Percentiles rank a stretch among this genome's conserved stretches.
Evolutionary conservation across 2,797 vertebrate species (phyloP).

Genomic region (Cirrhinus mrigala): DNA sequence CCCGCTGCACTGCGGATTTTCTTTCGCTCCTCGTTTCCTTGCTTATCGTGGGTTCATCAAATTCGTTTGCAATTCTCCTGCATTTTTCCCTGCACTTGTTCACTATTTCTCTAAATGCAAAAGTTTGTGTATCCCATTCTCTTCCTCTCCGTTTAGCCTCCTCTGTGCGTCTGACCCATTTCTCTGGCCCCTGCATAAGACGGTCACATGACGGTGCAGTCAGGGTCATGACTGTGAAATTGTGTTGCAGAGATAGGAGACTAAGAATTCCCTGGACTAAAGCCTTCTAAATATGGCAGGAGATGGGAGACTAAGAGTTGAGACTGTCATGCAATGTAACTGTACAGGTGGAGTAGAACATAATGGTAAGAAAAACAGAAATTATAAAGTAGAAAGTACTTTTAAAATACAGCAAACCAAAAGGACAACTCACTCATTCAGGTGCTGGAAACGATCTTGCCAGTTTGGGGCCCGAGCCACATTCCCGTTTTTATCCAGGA

Average conservation of each 20-base stretch:
- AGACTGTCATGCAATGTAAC: conserved; percentile 8
- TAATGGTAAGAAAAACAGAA: neutral
- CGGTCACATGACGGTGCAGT: conserved; percentile 32
- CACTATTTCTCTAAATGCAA: conserved; percentile 8
- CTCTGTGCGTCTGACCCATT: conserved; percentile 52
- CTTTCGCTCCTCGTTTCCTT: neutral
- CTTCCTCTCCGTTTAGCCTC: conserved; percentile 6
- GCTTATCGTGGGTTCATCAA: neutral
- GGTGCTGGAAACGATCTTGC: conserved; percentile 94
- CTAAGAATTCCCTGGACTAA: neutral
- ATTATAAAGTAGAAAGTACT: neutral
- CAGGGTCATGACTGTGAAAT: conserved; percentile 35
- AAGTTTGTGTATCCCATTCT: neutral
- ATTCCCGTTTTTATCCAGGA: conserved; percentile 93
- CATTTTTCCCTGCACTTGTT: neutral
- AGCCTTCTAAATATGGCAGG: neutral
- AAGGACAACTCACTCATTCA: conserved; percentile 90
- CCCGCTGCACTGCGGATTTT: conserved; percentile 11
- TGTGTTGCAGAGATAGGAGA: conserved; percentile 1
- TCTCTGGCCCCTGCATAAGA: conserved; percentile 30
- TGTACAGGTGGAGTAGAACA: neutral
- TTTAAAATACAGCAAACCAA: neutral
- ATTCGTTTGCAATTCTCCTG: neutral
- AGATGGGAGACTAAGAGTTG: neutral
- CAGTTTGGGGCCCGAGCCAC: conserved; percentile 91